Base-by-base conservation (phyloP, 2,888 invertebrate species). In the Anagyrus pseudococci region DNA sequence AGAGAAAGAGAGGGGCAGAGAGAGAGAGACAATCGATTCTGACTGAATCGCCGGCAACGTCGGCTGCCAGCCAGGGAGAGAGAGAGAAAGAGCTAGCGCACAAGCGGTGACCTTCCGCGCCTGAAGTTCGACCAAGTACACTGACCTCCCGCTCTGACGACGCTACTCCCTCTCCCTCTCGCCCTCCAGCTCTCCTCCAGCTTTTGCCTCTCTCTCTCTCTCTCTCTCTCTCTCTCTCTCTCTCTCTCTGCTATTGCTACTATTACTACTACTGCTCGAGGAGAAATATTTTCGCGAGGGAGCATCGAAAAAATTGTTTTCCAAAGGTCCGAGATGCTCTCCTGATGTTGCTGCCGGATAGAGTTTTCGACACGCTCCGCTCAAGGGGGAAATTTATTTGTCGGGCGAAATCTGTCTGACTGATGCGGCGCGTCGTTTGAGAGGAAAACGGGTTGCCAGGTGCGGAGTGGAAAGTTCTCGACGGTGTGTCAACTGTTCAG, bases 71-170 rank as follows among this genome's bases (percentile, higher is more conserved):
- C 4, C 10, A 4, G 3, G 15, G 26, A 48, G 48, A 48, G 48
- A 46, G 22, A 46, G 46, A 19, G 46, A 23, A 23, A 23, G 56
- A 58, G 33, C 53, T 48, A 49, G 49, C 41, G 49, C 29, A n/a
- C 8, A 47, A 20, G 58, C 47, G 53, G 52, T 67, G 67, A 68
- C 67, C 67, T 68, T 68, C 67, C 65, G 56, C 41, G 56, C 55
- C 57, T 61, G 65, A 68, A 68, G 68, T 68, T 67, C 67, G 58
- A 37, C 50, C 60, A 66, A 68, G 74, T 74, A 68, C 74, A 72
- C 67, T 74, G 74, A 74, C 72, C 74, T 63, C 70, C 62, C 67
- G 64, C 33, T 29, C 29, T 29, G 4, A 41, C 54, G 26, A 22
- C 44, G 54, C n/a, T 19, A 17, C 13, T 23, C 20, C 1, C 37